phyloP scores from a whole-genome alignment of 1,140 invertebrate genomes.

The Papilio polytes region DNA sequence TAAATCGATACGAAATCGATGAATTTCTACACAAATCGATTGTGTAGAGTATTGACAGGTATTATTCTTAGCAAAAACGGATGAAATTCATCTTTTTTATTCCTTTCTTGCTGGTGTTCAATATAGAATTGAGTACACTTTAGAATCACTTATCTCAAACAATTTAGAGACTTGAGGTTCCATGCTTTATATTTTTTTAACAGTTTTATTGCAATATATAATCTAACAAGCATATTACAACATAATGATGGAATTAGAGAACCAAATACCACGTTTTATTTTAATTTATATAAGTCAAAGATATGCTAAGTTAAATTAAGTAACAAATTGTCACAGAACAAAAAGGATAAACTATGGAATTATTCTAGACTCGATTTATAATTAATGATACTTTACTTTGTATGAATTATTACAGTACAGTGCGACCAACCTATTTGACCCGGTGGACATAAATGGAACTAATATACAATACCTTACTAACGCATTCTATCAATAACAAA shows the following conservation, averaged over 20 bases:
- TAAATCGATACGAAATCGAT: neutral
- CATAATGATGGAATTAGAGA: neutral
- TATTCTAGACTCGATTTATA: conserved; percentile 13
- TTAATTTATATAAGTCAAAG: neutral
- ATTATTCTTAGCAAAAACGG: too few relatives aligned
- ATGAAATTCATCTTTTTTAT: too few relatives aligned
- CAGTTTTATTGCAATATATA: neutral
- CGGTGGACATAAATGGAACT: neutral
- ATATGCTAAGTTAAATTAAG: neutral
- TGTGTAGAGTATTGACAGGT: too few relatives aligned
- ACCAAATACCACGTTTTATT: neutral
- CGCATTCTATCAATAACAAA: neutral
- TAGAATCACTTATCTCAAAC: neutral
- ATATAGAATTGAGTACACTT: too few relatives aligned
- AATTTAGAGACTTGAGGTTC: neutral
- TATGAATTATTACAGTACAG: conserved; percentile 7
- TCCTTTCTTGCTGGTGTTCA: too few relatives aligned
- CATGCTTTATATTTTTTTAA: neutral
- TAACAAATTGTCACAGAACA: neutral
- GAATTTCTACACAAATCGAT: neutral
- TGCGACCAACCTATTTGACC: neutral
- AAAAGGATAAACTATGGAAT: conserved; percentile 13
- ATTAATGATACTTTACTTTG: conserved; percentile 13
- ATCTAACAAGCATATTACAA: neutral
- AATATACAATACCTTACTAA: neutral